A percentile compares a stretch with the other conserved stretches of the same genome.
Conservation (phyloP, 1,140 invertebrate species). For the Drosophila obscura region DNA sequence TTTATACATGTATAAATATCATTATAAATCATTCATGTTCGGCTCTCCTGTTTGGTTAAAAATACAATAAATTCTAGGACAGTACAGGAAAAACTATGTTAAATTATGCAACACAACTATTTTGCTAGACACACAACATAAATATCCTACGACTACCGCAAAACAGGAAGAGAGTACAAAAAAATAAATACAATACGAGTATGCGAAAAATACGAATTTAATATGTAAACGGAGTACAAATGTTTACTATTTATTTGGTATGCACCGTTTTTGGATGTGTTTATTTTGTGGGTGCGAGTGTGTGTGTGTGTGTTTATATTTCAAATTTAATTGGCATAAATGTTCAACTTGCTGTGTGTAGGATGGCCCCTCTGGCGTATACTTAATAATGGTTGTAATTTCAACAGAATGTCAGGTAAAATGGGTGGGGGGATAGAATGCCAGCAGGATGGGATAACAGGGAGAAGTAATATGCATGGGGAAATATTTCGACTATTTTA, state of each 20-base stretch:
- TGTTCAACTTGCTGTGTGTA: neutral
- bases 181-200: conserved; percentile 2
- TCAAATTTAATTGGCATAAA: conserved; percentile 32
- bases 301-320: neutral
- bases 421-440: too few species aligned
- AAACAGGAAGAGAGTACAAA: conserved; percentile 17
- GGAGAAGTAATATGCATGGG: too few species aligned
- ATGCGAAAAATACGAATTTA: conserved; percentile 21
- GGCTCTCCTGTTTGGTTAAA: conserved; percentile 1
- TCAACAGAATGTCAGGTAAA: neutral
- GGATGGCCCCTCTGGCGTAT: neutral
- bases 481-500: too few species aligned
- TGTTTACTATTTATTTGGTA: conserved; percentile 42
- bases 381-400: conserved; percentile 5
- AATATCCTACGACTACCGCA: conserved; percentile 29
- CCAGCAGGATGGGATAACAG: too few species aligned
- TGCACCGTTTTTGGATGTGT: conserved; percentile 1
- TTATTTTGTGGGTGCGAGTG: conserved; percentile 2
- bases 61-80: too few species aligned
- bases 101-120: conserved; percentile 37
- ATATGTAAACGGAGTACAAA: neutral
- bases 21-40: conserved; percentile 44
- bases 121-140: conserved; percentile 36
- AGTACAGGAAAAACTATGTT: conserved; percentile 20
- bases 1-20: conserved; percentile 6